Base-by-base conservation (phyloP, 2,888 invertebrate species). In the Dioctria rufipes region DNA sequence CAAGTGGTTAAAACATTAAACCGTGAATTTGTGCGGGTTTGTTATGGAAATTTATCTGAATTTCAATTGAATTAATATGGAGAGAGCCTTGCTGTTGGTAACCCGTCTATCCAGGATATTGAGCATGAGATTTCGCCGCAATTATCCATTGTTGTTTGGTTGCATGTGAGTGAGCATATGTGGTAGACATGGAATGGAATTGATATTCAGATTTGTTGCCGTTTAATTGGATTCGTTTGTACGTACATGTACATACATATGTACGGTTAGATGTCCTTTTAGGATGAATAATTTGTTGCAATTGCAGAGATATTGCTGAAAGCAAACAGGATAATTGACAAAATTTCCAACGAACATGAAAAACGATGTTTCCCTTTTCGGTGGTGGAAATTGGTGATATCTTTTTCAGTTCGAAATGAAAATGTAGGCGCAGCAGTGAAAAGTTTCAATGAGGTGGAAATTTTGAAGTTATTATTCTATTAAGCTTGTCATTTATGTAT, bases 1-100 rank as follows among this genome's bases (percentile, higher is more conserved):
- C 69, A 69, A 69, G 51, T 46, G 69, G 51, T 69, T 69, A 39
- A 69, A 69, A 39, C 39, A 39, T 51, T 51, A 69, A 49, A 69
- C 49, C 69, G 49, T 11, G 37, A 69, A 49, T 69, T 51, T 49
- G 69, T 49, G 54, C 69, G 37, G 69, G 69, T 39, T 37, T 8
- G 54, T 11, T 8, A n/a, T 25, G 67, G 5, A 9, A 67, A 67
- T 46, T 67, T 40, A 2, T 51, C 51, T 39, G 37, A 69, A 67
- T 43, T 69, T 69, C 9, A n/a, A 39, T 49, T 37, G 69, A 54
- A 69, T 69, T 69, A 25, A 25, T 69, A 51, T 69, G 39, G n/a
- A 5, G 8, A 5, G 25, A 5, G 49, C 9, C 40, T 37, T 69
- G 9, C 51, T 6, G 51, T 25, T 49, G 54, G 49, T 1, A 25